phyloP scores from a whole-genome alignment of 2,888 invertebrate genomes.

The Leptothorax acervorum region DNA sequence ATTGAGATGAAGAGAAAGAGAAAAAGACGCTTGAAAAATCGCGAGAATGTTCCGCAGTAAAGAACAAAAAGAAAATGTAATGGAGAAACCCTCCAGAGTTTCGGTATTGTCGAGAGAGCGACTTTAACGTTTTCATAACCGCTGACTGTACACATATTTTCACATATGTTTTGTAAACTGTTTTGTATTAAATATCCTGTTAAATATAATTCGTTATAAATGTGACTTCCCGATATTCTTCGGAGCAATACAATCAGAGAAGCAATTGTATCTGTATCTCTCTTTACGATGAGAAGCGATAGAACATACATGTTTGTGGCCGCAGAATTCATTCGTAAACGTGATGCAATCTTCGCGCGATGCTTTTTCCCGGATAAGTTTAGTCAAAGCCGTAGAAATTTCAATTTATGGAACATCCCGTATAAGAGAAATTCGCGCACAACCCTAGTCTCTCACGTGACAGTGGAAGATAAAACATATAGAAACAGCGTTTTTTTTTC shows the following conservation, averaged over 20 bases:
- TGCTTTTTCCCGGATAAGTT: background rate
- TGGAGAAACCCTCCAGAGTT: constrained; percentile 3
- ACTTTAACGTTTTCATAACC: constrained; percentile 5
- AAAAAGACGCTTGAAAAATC: constrained; percentile 16
- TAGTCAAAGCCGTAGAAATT: constrained; percentile 16
- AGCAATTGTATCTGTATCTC: background rate
- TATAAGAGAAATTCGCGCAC: constrained; percentile 7
- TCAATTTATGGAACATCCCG: constrained; percentile 27
- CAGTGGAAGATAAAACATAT: background rate
- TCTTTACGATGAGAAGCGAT: background rate
- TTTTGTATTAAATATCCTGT: background rate
- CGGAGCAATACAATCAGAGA: background rate
- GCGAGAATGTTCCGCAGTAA: background rate
- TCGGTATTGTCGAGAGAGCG: background rate
- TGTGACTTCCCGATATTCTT: background rate
- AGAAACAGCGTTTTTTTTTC: constrained; percentile 8
- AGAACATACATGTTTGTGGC: background rate
- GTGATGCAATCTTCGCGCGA: constrained; percentile 21
- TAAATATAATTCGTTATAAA: background rate
- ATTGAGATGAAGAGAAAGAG: constrained; percentile 15
- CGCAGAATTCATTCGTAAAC: background rate
- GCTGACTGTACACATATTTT: constrained; percentile 2
- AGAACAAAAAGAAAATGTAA: background rate
- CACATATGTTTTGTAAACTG: background rate
- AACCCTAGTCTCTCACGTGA: background rate